Base-by-base conservation (phyloP, 2,113 vertebrate genomes). In the Elaphurus davidianus region DNA sequence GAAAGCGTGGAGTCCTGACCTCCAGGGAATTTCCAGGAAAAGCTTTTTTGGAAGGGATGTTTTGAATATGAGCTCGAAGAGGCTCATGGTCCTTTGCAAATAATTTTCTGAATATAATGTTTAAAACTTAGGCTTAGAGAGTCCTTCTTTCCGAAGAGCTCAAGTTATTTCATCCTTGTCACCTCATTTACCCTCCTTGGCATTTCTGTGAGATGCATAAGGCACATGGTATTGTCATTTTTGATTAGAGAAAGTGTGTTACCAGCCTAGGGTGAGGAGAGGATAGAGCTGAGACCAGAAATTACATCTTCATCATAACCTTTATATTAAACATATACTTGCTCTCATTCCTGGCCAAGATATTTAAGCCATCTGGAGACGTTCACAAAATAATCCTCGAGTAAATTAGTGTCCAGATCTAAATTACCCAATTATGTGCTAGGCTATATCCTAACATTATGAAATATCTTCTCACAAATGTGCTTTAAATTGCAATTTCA, bases 401-500 rank as follows among this genome's bases (percentile, higher is more conserved):
- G 82, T 90, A 95, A 55, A 90, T 62, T 30, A 30, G 67, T 84
- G n/a, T 60, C 67, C n/a, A 15, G n/a, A 90, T 91, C 84, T 83
- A 89, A 83, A 50, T 23, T 43, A 79, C 55, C n/a, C 10, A 47
- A 15, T 52, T 43, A 54, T 55, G 21, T 74, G 64, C 82, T 33
- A 82, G 30, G 8, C 45, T 87, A 13, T 25, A 36, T 50, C 52
- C 54, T 79, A 17, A 21, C 64, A 43, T 81, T 47, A 33, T 71
- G 87, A 94, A 96, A 88, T 55, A 71, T 50, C 87, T 87, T 67
- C 79, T 92, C 25, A 74, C n/a, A 95, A 78, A 84, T 50, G 28
- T 83, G 16, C 62, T 92, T 84, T 74, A 45, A 93, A 67, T 54
- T 92, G 71, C 83, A 86, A 83, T 95, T 79, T 36, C 74, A 94